Evolutionary conservation across 1,140 invertebrate species (phyloP), one percentile per base, ranked within the genome.

Genomic region (Aphelinus atriplicis): DNA sequence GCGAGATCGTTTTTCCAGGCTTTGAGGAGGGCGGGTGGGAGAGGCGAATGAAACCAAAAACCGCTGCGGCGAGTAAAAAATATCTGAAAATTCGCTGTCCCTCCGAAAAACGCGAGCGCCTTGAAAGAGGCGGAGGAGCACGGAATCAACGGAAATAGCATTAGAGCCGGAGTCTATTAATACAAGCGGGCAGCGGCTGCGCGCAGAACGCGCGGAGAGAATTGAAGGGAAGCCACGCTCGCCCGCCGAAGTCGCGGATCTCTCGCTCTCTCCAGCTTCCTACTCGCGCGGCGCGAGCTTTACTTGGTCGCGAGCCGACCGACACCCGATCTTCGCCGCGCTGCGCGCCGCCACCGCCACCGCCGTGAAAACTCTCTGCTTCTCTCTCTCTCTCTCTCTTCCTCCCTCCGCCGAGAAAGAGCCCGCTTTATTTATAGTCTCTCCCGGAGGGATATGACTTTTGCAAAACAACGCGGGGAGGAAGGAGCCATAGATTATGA

Each of bases 281-380:
- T 77, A 72, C 78, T 78, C 73, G 9, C 68, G 63, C 55, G 26
- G 55, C 57, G 82, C 86, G 85, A 81, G 85, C 87, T 88, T 87
- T 87, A 87, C 87, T 87, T 88, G 85, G 87, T 84, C 82, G 82
- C 80, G 83, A 84, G 82, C 77, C 83, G 83, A 82, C 85, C 84
- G 87, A 88, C 86, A 88, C 84, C 82, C 83, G 87, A 88, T 88
- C 86, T 85, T 86, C 85, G 83, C 83, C 80, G 76, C 81, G 80
- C 80, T 76, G 78, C 56, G 74, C 77, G 73, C 9, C 76, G 73
- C 78, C 73, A 71, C 76, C 79, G 78, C 79, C 77, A 80, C 78
- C 75, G 75, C 79, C 76, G 76, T 79, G 80, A 4, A 9, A 4
- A 53, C 51, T 4, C 26, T 26, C 26, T 26, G 26, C 26, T 26